Conservation (phyloP, 2,888 invertebrate genomes). For the Nephrotoma guestfalica region DNA sequence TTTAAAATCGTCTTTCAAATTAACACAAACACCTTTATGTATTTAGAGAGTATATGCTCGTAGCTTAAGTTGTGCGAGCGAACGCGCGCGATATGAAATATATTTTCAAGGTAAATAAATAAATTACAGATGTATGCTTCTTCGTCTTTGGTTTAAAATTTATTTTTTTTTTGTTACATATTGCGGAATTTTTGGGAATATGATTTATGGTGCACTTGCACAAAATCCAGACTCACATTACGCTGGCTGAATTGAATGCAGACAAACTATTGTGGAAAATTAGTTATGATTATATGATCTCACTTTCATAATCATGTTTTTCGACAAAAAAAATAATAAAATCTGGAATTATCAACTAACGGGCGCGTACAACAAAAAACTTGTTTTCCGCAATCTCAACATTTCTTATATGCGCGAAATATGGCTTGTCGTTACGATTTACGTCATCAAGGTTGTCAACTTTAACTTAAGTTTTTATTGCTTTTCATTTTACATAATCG, state of each 20-base stretch:
- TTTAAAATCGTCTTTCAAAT: background rate
- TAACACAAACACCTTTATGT: background rate
- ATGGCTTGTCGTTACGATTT: background rate
- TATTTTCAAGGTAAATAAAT: background rate
- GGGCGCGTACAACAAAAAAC: background rate
- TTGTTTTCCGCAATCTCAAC: background rate
- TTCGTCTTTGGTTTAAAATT: background rate
- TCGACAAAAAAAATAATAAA: no score
- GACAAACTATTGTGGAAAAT: no score
- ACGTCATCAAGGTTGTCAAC: background rate
- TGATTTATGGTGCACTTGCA: no score
- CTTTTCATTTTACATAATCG: background rate
- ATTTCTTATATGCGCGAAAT: background rate
- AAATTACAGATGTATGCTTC: background rate
- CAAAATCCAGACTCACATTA: no score
- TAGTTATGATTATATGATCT: background rate
- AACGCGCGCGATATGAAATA: background rate
- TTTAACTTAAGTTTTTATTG: background rate
- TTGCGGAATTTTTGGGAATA: no score
- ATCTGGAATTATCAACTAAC: background rate
- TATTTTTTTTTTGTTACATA: no score
- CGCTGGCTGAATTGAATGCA: no score
- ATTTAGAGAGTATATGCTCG: background rate
- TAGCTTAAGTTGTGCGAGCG: background rate
- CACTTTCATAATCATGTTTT: background rate